Conservation (phyloP, 2,797 vertebrate species). For the Peromyscus melanophrys region DNA sequence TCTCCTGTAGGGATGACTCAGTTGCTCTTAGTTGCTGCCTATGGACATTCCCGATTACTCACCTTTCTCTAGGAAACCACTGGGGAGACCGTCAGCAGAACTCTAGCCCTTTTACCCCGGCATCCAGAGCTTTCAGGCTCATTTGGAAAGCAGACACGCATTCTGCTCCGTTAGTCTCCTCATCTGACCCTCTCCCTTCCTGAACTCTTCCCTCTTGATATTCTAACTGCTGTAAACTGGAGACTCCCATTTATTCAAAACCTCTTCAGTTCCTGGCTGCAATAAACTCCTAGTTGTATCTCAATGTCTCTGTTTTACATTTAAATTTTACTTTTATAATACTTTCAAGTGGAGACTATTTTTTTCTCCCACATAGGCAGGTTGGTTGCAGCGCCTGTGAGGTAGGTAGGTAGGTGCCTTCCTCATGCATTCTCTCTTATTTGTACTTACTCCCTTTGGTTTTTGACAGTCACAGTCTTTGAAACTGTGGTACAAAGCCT, state of each 20-base stretch:
- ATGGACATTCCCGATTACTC: conserved; percentile 42
- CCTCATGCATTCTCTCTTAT: background rate
- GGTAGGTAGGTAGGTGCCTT: background rate
- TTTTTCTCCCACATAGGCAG: background rate
- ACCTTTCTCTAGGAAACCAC: conserved; percentile 43
- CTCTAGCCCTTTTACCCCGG: background rate
- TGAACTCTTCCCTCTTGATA: background rate
- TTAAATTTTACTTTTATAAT: background rate
- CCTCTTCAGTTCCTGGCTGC: background rate
- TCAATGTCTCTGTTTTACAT: background rate
- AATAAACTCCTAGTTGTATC: background rate
- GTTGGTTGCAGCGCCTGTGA: background rate
- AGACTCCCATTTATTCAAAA: background rate
- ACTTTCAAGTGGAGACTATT: background rate
- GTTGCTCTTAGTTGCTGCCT: conserved; percentile 11
- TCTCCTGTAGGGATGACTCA: background rate
- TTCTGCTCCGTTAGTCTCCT: background rate
- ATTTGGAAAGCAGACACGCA: conserved; percentile 42
- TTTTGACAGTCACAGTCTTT: conserved; percentile 14
- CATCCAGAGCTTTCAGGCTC: conserved; percentile 2
- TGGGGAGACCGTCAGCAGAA: background rate
- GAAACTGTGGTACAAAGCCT: background rate
- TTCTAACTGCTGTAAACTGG: background rate
- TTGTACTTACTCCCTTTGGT: background rate
- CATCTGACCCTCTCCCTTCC: background rate